Evolutionary conservation across 2,888 invertebrate species (phyloP).

Genomic region (Perdita meconis): DNA sequence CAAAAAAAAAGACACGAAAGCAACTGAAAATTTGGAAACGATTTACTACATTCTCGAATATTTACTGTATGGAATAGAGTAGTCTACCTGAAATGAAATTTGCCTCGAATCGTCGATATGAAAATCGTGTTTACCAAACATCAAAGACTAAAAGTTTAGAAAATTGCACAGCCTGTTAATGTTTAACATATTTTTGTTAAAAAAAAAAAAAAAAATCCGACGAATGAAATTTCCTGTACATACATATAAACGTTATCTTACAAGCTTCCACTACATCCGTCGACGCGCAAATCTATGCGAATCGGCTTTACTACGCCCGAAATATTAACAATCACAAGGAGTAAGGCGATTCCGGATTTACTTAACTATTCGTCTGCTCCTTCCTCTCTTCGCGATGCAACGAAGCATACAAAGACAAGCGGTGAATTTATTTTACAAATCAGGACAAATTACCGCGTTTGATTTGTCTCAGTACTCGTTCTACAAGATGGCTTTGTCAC

Average conservation of each 20-base stretch:
- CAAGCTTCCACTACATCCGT: constrained; percentile 24
- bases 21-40: background rate
- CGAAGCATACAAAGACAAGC: constrained; percentile 25
- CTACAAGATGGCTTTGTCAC: constrained; percentile 19
- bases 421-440: constrained; percentile 10
- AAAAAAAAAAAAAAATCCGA: too few species aligned
- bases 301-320: constrained; percentile 2
- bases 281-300: background rate
- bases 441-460: constrained; percentile 30
- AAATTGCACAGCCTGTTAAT: constrained; percentile 67
- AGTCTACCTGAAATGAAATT: constrained; percentile 42
- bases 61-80: constrained; percentile 40
- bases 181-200: constrained; percentile 37
- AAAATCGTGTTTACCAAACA: constrained; percentile 41
- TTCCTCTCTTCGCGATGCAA: constrained; percentile 26
- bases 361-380: constrained; percentile 21
- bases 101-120: constrained; percentile 31
- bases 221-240: constrained; percentile 42
- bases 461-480: constrained; percentile 10
- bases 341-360: constrained; percentile 35
- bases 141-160: constrained; percentile 49
- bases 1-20: background rate
- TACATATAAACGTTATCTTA: constrained; percentile 37
- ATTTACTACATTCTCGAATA: constrained; percentile 31
- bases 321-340: constrained; percentile 26